Percentiles rank a stretch among this genome's conserved stretches.
Conservation (phyloP, 1,140 invertebrate genomes). For the Penaeus indicus region DNA sequence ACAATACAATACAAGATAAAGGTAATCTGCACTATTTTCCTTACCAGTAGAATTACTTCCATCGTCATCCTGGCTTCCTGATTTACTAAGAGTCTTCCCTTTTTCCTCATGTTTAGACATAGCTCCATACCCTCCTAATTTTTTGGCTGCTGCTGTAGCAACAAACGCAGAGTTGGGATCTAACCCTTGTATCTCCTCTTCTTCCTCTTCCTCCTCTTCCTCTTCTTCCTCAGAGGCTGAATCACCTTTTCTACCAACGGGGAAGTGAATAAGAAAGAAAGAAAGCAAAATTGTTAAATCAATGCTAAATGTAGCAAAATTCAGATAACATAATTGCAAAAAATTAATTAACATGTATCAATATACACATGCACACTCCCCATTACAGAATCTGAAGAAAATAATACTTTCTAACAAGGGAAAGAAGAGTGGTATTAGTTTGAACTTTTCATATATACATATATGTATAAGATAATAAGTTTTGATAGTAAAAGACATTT, state of each 20-base stretch:
- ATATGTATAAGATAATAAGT: no score
- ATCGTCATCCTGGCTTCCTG: conserved; percentile 36
- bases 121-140: conserved; percentile 16
- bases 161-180: conserved; percentile 52
- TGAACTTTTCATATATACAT: no score
- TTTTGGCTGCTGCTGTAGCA: conserved; percentile 41
- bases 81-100: conserved; percentile 34
- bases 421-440: no score
- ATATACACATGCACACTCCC: no score
- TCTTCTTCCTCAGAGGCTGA: background rate
- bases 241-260: background rate
- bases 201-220: conserved; percentile 45
- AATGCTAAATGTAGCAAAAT: background rate
- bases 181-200: conserved; percentile 39
- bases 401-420: no score
- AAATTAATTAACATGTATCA: no score
- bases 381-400: no score
- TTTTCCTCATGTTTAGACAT: conserved; percentile 29
- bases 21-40: background rate
- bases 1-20: no score
- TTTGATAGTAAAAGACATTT: no score
- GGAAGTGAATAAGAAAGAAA: background rate
- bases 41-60: conserved; percentile 26
- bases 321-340: no score
- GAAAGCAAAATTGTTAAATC: background rate